Percentiles rank a stretch among this genome's conserved stretches.
Conservation (phyloP, 2,113 vertebrate genomes). For the Lucifuga dentata region DNA sequence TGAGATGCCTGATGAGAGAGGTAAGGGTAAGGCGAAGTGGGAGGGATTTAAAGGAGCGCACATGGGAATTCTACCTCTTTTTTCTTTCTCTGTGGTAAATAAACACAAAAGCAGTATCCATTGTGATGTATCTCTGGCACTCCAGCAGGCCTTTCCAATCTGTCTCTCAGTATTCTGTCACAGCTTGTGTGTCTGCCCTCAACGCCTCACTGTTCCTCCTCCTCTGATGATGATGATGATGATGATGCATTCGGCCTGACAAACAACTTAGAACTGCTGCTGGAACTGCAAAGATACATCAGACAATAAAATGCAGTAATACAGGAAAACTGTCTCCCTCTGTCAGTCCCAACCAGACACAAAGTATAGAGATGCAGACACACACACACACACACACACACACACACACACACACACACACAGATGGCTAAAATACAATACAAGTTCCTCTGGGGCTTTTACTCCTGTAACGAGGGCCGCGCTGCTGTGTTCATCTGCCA, state of each 20-base stretch:
- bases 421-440: conserved; percentile 24
- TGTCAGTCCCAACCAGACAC: too few relatives aligned
- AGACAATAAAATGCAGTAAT: not conserved
- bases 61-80: conserved; percentile 46
- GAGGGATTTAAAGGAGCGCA: conserved; percentile 25
- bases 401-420: conserved; percentile 2
- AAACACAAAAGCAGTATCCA: conserved; percentile 62
- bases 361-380: too few relatives aligned
- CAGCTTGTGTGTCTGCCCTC: conserved; percentile 21
- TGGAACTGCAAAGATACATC: not conserved
- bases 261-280: conserved; percentile 9
- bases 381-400: conserved; percentile 13
- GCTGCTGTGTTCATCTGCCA: conserved; percentile 36
- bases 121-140: conserved; percentile 38
- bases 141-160: conserved; percentile 7
- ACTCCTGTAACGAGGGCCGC: conserved; percentile 3
- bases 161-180: conserved; percentile 13
- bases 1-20: conserved; percentile 73
- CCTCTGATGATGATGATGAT: too few relatives aligned
- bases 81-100: conserved; percentile 49
- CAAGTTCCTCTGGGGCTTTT: conserved; percentile 39
- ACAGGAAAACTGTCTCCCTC: conserved; percentile 2
- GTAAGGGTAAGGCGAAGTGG: conserved; percentile 41
- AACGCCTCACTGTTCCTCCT: conserved; percentile 1
- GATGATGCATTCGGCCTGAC: conserved; percentile 10